A percentile compares a stretch with the other conserved stretches of the same genome.
phyloP scores from a whole-genome alignment of 2,113 vertebrate genomes.

The Panthera tigris region DNA sequence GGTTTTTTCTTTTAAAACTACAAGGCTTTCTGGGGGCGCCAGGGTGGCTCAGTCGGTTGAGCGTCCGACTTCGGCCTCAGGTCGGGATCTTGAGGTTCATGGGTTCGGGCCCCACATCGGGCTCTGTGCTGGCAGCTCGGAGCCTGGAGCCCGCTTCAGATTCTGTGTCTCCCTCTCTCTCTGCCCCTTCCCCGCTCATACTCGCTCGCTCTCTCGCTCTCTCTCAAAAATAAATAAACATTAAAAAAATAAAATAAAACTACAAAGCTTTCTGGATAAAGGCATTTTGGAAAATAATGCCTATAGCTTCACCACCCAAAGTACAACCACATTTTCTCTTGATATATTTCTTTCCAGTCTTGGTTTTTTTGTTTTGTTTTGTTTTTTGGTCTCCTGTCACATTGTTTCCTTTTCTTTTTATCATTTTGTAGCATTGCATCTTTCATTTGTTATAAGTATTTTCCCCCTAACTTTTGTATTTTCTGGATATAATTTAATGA shows the following conservation, averaged over 20 bases:
- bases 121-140: no score
- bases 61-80: no score
- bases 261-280: conserved; percentile 4
- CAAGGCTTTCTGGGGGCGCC: no score
- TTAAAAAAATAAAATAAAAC: no score
- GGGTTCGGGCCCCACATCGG: no score
- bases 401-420: neutral
- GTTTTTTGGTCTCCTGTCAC: neutral
- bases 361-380: neutral
- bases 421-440: neutral
- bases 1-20: conserved; percentile 22
- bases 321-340: neutral
- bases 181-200: no score
- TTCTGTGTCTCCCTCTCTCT: no score
- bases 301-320: neutral
- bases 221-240: no score
- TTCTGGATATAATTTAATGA: neutral
- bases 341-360: neutral
- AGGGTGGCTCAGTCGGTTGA: no score
- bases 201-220: no score
- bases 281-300: neutral
- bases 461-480: neutral
- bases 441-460: neutral
- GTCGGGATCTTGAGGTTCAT: no score
- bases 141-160: no score